Base-by-base conservation (phyloP, 2,888 invertebrate species). In the Limenitis camilla region DNA sequence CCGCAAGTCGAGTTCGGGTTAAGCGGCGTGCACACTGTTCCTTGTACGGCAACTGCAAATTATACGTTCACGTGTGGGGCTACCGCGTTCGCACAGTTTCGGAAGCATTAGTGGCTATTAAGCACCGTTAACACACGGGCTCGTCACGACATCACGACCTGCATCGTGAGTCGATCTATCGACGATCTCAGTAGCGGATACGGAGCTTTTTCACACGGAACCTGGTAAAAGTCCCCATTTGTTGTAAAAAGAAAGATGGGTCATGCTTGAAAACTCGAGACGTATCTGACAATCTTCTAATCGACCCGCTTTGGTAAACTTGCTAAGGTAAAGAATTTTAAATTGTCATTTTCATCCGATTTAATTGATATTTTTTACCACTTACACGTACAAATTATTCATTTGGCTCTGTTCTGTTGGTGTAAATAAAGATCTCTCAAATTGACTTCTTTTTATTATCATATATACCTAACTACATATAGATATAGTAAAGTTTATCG, bases 21-120 rank as follows among this genome's bases (percentile, higher is more conserved):
- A 58, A 58, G 55, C 58, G 52, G 58, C 49, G 44, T 55, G 58
- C 52, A 55, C 55, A 55, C 55, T 55, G 74, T 41, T 44, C 54
- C 53, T 49, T 51, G 46, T 57, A 57, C 52, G 57, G 59, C 58
- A 75, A 74, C 76, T 76, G 78, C 79, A 80, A 82, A 81, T 83
- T 81, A 80, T 75, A 73, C 67, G 66, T 79, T 82, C 81, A 83
- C 83, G 84, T 86, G 85, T 81, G 78, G 74, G 71, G 84, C 86
- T 86, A 85, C 87, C 81, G 85, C 78, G 84, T 85, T 87, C 87
- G 87, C 87, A 87, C 87, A 87, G 84, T 86, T 87, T 87, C 85
- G 85, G 87, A 82, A 84, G 85, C 85, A 87, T 87, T 87, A 87
- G 84, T 80, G 78, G 74, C 85, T 80, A 87, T 87, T 87, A 87